Evolutionary conservation across 2,113 vertebrate species (phyloP).

Genomic region (Percopsis transmontana): DNA sequence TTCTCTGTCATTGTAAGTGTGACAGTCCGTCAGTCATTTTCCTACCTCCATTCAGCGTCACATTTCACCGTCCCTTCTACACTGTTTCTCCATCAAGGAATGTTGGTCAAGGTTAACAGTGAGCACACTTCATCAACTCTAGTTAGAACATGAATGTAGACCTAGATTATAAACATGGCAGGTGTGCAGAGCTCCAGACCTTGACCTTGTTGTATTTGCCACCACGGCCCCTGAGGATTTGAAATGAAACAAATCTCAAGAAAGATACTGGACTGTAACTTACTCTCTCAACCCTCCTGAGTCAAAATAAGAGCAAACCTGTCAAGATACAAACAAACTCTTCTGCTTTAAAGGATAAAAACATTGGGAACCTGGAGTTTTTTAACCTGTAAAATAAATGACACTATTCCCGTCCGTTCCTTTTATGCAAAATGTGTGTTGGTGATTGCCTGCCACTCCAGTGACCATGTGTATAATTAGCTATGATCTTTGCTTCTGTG

Average conservation of each 20-base stretch:
- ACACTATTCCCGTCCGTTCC: too few species aligned
- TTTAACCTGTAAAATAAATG: not conserved
- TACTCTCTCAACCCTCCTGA: not conserved
- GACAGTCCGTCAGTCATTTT: not conserved
- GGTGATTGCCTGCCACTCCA: slow-evolving; percentile 24
- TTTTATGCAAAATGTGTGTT: not conserved
- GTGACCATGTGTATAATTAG: slow-evolving; percentile 23
- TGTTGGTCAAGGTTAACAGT: not conserved
- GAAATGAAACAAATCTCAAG: not conserved
- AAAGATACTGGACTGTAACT: not conserved
- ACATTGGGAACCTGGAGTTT: not conserved
- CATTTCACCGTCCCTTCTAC: not conserved
- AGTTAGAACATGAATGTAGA: not conserved
- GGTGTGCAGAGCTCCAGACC: not conserved
- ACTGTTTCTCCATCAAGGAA: too few species aligned
- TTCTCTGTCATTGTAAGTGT: not conserved
- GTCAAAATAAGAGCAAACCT: not conserved
- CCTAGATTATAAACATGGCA: not conserved
- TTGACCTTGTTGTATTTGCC: not conserved
- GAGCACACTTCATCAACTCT: not conserved
- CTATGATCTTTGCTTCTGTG: slow-evolving; percentile 27
- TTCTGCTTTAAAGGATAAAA: not conserved
- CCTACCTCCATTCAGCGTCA: not conserved
- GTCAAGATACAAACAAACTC: not conserved
- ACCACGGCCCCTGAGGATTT: not conserved